phyloP scores from a whole-genome alignment of 2,888 invertebrate species.

The Pteria penguin region DNA sequence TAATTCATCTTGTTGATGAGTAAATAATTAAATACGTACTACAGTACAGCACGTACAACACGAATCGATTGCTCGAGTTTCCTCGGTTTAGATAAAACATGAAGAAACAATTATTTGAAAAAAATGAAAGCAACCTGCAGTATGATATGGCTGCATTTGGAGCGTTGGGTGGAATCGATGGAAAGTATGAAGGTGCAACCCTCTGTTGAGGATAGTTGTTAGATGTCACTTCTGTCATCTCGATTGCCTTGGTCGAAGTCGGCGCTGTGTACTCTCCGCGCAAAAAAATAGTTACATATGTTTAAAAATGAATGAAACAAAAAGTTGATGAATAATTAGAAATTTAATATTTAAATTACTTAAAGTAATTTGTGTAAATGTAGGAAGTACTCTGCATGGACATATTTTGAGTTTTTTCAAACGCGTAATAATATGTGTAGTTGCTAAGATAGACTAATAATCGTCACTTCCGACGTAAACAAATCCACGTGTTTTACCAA shows the following conservation, averaged over 20 bases:
- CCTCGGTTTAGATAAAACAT: too few relatives aligned
- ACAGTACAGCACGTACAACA: too few relatives aligned
- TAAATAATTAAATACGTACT: too few relatives aligned
- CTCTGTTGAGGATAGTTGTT: constrained; percentile 54
- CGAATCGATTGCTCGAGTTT: too few relatives aligned
- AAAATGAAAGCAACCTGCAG: too few relatives aligned
- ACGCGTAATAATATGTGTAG: not conserved
- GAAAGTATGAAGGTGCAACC: constrained; percentile 65
- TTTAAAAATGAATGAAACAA: not conserved
- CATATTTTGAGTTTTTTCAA: not conserved
- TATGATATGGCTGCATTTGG: constrained; percentile 67
- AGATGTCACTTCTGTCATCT: constrained; percentile 61
- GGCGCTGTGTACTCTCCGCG: not conserved
- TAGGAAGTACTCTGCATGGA: too few relatives aligned
- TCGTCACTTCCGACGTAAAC: constrained; percentile 40
- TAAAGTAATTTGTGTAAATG: too few relatives aligned
- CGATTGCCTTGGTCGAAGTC: not conserved
- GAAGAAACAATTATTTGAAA: too few relatives aligned
- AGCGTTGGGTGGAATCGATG: constrained; percentile 63
- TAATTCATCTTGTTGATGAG: too few relatives aligned
- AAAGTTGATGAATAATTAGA: too few relatives aligned
- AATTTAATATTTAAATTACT: too few relatives aligned
- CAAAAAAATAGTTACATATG: not conserved
- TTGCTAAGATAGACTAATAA: not conserved
- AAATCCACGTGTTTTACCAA: constrained; percentile 37